Conservation (phyloP, 2,888 invertebrate genomes). For the Aleiodes alternator region DNA sequence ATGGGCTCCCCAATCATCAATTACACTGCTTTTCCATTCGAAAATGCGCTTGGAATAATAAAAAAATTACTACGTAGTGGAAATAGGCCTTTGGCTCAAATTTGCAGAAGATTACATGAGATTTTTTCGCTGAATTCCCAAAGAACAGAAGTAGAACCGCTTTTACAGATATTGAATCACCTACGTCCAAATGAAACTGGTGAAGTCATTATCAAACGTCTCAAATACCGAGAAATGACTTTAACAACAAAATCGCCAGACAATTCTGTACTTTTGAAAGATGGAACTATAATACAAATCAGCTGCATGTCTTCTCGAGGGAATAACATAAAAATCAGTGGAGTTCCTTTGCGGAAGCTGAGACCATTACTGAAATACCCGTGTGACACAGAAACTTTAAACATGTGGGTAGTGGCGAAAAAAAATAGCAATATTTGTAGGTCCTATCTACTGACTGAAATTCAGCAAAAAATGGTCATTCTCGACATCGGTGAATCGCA, state of each 20-base stretch:
- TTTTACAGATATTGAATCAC: neutral
- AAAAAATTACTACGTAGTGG: slow-evolving; percentile 42
- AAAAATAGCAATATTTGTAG: neutral
- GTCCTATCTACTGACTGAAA: slow-evolving; percentile 9
- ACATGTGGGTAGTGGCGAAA: slow-evolving; percentile 7
- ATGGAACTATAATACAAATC: neutral
- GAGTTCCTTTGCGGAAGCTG: neutral
- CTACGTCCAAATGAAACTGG: slow-evolving; percentile 3
- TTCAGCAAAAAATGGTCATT: slow-evolving; percentile 7
- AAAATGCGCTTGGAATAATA: slow-evolving; percentile 28
- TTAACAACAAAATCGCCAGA: slow-evolving; percentile 4
- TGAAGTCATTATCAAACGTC: neutral
- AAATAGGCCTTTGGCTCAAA: slow-evolving; percentile 44
- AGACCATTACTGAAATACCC: slow-evolving; percentile 14
- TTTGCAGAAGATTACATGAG: slow-evolving; percentile 40
- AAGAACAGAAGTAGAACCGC: neutral
- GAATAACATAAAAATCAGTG: slow-evolving; percentile 3
- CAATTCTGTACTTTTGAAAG: slow-evolving; percentile 6
- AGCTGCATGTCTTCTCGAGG: neutral
- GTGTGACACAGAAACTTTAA: neutral
- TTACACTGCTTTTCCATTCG: slow-evolving; percentile 21
- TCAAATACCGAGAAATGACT: too few species aligned
- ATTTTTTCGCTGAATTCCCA: neutral
- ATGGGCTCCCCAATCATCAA: slow-evolving; percentile 24
- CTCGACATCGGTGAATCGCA: neutral